Conservation (phyloP, 2,797 vertebrate species). For the Brachyalestes nurse region DNA sequence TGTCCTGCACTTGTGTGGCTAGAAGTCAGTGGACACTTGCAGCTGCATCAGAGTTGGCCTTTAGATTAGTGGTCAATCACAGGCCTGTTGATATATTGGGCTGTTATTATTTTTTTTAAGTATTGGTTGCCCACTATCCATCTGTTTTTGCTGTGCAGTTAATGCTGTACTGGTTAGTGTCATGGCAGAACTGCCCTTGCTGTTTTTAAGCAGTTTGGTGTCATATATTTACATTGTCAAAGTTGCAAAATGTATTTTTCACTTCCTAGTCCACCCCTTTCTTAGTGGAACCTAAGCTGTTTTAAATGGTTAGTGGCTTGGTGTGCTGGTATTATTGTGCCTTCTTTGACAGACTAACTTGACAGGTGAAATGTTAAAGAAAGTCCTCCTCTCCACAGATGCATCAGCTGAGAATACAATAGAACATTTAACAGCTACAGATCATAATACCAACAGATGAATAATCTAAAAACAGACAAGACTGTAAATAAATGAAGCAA, state of each 20-base stretch:
- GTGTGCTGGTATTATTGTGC: not conserved
- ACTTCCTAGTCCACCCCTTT: too few relatives aligned
- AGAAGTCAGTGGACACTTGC: slow-evolving; percentile 18
- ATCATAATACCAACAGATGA: not conserved
- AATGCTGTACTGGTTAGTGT: too few relatives aligned
- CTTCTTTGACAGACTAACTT: too few relatives aligned
- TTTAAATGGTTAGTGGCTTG: too few relatives aligned
- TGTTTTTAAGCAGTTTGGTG: not conserved
- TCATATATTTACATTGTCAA: not conserved
- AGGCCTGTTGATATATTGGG: too few relatives aligned
- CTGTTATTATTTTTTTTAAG: too few relatives aligned
- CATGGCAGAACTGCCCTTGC: too few relatives aligned
- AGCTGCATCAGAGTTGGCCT: not conserved
- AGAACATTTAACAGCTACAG: not conserved
- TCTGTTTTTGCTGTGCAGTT: not conserved
- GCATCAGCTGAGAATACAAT: too few relatives aligned
- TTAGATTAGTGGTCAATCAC: slow-evolving; percentile 1
- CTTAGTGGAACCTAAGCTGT: too few relatives aligned
- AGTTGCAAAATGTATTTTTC: not conserved
- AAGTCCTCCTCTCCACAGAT: too few relatives aligned
- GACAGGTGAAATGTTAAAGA: too few relatives aligned
- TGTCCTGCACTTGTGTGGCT: slow-evolving; percentile 31
- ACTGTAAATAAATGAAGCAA: not conserved
- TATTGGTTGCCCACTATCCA: not conserved
- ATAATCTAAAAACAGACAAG: not conserved